phyloP scores from a whole-genome alignment of 2,113 vertebrate genomes.

The Actinemys pallida region DNA sequence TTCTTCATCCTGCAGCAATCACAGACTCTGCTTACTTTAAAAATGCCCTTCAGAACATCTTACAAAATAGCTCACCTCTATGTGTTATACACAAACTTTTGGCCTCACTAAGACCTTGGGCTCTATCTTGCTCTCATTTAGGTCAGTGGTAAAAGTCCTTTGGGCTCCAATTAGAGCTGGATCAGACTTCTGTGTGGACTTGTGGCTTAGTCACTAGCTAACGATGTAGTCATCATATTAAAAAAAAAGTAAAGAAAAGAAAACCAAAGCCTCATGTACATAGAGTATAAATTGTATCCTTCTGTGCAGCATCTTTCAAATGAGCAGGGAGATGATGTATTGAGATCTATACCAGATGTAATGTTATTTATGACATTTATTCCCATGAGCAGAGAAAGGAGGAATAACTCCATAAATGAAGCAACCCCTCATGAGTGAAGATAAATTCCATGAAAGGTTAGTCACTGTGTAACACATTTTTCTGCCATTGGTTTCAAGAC shows the following conservation, averaged over 20 bases:
- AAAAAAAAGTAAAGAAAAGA: conserved; percentile 5
- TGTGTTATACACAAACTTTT: background rate
- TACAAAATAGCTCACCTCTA: background rate
- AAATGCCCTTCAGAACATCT: background rate
- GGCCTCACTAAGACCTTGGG: background rate
- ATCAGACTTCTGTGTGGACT: background rate
- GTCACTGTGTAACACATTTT: background rate
- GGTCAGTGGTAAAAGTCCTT: background rate
- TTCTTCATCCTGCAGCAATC: accelerated
- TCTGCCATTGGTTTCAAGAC: background rate
- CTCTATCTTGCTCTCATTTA: conserved; percentile 5
- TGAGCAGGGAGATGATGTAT: background rate
- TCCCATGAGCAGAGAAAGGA: background rate
- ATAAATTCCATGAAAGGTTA: background rate
- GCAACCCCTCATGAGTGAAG: background rate
- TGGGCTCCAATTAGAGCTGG: background rate
- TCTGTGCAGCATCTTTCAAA: conserved; percentile 11
- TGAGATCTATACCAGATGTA: background rate
- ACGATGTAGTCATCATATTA: background rate
- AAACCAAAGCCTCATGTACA: background rate
- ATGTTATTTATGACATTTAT: background rate
- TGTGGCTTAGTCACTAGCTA: background rate
- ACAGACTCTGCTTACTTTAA: background rate
- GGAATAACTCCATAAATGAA: background rate
- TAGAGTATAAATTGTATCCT: background rate